A percentile compares a stretch with the other conserved stretches of the same genome.
Conservation (phyloP, 1,140 invertebrate genomes). For the Neodiprion fabricii region DNA sequence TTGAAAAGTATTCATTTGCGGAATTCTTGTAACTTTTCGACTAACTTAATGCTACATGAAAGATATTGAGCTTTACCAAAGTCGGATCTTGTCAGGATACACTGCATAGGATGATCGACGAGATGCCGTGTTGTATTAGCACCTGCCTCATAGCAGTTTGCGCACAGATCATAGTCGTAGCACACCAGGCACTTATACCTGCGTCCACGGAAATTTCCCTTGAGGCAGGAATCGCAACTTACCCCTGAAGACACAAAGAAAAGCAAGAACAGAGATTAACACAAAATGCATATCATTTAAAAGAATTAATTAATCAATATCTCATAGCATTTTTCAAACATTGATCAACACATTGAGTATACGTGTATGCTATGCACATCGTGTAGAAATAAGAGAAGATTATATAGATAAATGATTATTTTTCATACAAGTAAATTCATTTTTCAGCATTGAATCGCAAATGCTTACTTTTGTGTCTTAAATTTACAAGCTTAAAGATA, state of each 20-base stretch:
- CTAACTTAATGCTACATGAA: too few species aligned
- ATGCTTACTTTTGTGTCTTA: too few species aligned
- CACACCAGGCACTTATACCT: slow-evolving; percentile 99
- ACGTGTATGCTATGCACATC: too few species aligned
- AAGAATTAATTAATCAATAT: slow-evolving; percentile 29
- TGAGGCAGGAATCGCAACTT: slow-evolving; percentile 99
- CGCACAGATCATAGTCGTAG: slow-evolving; percentile 98
- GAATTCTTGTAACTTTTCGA: too few species aligned
- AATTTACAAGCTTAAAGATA: too few species aligned
- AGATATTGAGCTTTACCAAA: slow-evolving; percentile 73
- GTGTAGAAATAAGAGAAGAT: too few species aligned
- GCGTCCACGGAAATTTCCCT: slow-evolving; percentile 95
- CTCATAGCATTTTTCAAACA: slow-evolving; percentile 54
- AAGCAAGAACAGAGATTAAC: background rate
- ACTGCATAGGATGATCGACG: slow-evolving; percentile 97
- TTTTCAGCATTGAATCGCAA: too few species aligned
- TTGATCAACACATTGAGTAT: slow-evolving; percentile 57
- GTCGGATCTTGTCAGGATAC: slow-evolving; percentile 95
- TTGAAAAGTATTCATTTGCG: too few species aligned
- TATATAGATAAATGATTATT: too few species aligned
- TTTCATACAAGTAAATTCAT: too few species aligned
- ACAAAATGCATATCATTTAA: background rate
- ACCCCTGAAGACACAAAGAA: slow-evolving; percentile 73
- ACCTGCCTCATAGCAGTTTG: slow-evolving; percentile 93
- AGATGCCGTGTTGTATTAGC: slow-evolving; percentile 92